These are phyloP conservation scores for Gambusia holbrooki DNA, from an alignment of 2,113 vertebrate species.

Conservation along the genomic window DNA sequence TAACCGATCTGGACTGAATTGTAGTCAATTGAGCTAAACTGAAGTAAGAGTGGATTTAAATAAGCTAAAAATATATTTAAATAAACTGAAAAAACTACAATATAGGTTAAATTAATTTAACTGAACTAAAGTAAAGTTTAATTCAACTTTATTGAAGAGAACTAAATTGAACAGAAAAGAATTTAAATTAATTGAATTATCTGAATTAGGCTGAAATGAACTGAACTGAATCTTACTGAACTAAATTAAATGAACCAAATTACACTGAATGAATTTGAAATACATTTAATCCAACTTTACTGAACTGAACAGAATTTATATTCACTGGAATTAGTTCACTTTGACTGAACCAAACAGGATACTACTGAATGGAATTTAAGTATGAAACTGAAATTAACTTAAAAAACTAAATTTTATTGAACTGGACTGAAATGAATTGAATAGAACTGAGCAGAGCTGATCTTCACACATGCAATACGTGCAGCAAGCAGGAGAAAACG, in stretches of 20 bases:
- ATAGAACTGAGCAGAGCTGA: background rate
- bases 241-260: background rate
- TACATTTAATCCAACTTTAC: background rate
- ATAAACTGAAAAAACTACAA: too few species aligned
- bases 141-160: too few species aligned
- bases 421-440: background rate
- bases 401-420: background rate
- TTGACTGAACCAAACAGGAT: background rate
- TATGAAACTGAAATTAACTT: too few species aligned
- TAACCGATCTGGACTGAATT: background rate
- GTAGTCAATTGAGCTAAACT: too few species aligned
- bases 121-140: background rate
- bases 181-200: background rate
- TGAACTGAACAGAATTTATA: background rate
- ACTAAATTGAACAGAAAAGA: background rate
- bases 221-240: background rate
- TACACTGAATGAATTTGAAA: background rate
- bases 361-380: background rate
- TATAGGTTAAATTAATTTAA: background rate
- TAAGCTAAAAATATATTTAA: too few species aligned
- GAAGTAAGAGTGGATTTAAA: too few species aligned
- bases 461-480: background rate
- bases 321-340: too few species aligned
- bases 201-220: background rate
- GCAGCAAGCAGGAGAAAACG: background rate